Base-by-base conservation (phyloP, 2,113 vertebrate species). In the Crocuta crocuta region DNA sequence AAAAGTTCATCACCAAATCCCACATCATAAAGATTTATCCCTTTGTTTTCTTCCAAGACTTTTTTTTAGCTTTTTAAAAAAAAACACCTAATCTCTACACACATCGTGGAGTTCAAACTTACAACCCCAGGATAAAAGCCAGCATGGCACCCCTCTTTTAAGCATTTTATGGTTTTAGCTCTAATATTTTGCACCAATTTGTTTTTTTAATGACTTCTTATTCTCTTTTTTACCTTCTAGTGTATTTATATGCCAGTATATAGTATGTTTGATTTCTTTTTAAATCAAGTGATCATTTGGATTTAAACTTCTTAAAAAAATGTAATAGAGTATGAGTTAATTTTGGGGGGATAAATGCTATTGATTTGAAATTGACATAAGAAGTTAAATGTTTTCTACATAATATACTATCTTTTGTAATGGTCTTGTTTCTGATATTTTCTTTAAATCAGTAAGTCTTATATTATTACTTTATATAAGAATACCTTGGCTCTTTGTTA, bases 201-300 rank as follows among this genome's bases (percentile, higher is more conserved):
- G 53, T 65, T 83, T 82, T 39, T 45, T 76, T 71, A 82, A 76
- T 83, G 61, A 78, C 82, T 11, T 65, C 10, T 71, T 87, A 24
- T 4, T 95, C 35, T 81, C 28, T 88, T 83, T 87, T 87, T 88
- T 71, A 43, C 68, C 2, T 96, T 96, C 39, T 63, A 23, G 12
- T 73, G 35, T 24, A 63, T 82, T 83, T 95, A 76, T 19, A 73
- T 76, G 58, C n/a, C 10, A 81, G 21, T 74, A 12, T 92, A 50
- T 84, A 16, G 9, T 63, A 81, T 89, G 43, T 89, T 92, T 97
- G 21, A 86, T 89, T 94, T 89, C 21, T 89, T 12, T 90, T 89
- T 39, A 89, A 95, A 85, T 92, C 80, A 96, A 68, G 63, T 43
- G 4, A 76, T 28, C 12, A 39, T 63, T 83, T 88, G 39, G 55